phyloP scores from a whole-genome alignment of 1,140 invertebrate species.

The Chrysoperla carnea region DNA sequence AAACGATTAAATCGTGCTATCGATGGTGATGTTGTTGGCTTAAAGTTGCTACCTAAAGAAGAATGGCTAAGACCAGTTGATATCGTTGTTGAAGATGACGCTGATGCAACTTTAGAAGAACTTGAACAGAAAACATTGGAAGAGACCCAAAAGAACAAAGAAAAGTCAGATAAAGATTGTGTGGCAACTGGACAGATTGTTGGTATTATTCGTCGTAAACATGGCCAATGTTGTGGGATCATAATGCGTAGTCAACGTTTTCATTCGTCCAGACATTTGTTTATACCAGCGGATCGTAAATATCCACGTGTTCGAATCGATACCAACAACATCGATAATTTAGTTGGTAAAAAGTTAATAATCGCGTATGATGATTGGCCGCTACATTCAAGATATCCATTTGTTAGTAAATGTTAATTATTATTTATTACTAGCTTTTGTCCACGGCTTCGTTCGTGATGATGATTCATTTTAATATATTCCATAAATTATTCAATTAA shows the following conservation, averaged over 20 bases:
- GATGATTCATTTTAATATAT: no score
- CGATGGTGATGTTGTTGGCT: constrained; percentile 86
- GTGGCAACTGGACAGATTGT: constrained; percentile 77
- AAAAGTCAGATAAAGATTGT: constrained; percentile 21
- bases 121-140: constrained; percentile 38
- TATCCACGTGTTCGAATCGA: constrained; percentile 86
- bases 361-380: constrained; percentile 91
- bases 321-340: constrained; percentile 65
- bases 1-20: constrained; percentile 84
- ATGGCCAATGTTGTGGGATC: constrained; percentile 94
- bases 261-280: constrained; percentile 57
- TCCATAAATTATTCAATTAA: no score
- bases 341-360: constrained; percentile 74
- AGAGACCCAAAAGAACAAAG: constrained; percentile 17
- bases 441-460: no score
- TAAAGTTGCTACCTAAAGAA: constrained; percentile 76
- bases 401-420: constrained; percentile 25
- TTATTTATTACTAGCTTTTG: no score
- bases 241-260: constrained; percentile 61
- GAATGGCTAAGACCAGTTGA: constrained; percentile 80
- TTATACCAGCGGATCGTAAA: constrained; percentile 76
- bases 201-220: constrained; percentile 89
- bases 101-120: constrained; percentile 42
- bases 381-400: constrained; percentile 57
- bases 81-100: constrained; percentile 69